Evolutionary conservation across 2,797 vertebrate genomes (phyloP).

Genomic region (Triplophysa yarkandensis): DNA sequence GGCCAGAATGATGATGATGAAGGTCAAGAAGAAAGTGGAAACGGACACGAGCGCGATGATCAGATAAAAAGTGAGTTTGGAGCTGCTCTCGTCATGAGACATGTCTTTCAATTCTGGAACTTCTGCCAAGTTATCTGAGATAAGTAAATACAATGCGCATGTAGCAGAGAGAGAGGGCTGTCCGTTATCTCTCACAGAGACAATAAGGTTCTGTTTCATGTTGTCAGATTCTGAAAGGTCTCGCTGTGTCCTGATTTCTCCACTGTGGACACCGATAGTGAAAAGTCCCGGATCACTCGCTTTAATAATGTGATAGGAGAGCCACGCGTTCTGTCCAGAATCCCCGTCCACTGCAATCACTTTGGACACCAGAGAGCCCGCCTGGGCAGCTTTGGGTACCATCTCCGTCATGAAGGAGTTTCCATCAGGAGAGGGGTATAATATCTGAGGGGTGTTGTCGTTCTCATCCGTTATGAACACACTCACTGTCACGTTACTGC

Average conservation of each 20-base stretch:
- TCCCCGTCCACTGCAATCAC: slow-evolving; percentile 53
- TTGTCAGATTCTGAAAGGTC: slow-evolving; percentile 62
- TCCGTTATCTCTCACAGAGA: slow-evolving; percentile 56
- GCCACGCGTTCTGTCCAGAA: slow-evolving; percentile 25
- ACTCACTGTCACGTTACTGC: slow-evolving; percentile 60
- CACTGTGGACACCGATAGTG: slow-evolving; percentile 59
- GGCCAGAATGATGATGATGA: slow-evolving; percentile 54
- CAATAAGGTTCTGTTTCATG: slow-evolving; percentile 61
- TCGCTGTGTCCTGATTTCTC: slow-evolving; percentile 62
- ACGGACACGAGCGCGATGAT: slow-evolving; percentile 65
- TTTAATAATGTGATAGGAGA: slow-evolving; percentile 50
- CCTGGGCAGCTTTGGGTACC: slow-evolving; percentile 51
- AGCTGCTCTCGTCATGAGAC: slow-evolving; percentile 44
- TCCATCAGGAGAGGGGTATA: slow-evolving; percentile 62
- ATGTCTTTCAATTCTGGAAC: slow-evolving; percentile 52
- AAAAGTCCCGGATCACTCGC: slow-evolving; percentile 68
- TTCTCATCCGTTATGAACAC: slow-evolving; percentile 72
- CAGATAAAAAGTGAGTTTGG: slow-evolving; percentile 64
- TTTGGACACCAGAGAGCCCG: slow-evolving; percentile 58
- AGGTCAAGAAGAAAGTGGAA: slow-evolving; percentile 60
- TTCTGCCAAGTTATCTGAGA: slow-evolving; percentile 59
- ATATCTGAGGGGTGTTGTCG: slow-evolving; percentile 72
- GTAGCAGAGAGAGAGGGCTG: slow-evolving; percentile 58
- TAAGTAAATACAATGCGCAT: slow-evolving; percentile 53
- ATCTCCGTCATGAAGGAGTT: slow-evolving; percentile 57